Evolutionary conservation across 1,140 invertebrate genomes (phyloP).

Genomic region (Macrostomum lignano): DNA sequence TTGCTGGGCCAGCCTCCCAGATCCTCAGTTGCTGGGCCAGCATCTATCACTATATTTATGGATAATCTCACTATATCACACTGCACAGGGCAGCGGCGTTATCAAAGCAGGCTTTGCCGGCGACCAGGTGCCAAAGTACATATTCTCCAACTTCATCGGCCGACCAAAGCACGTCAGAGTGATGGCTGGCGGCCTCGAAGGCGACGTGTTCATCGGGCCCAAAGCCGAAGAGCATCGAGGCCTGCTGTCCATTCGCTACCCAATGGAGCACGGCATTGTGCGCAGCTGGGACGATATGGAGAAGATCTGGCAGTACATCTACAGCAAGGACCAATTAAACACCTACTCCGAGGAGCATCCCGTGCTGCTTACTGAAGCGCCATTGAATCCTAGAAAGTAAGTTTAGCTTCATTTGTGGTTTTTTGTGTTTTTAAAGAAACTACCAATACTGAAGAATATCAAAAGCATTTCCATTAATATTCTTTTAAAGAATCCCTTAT

Average conservation of each 20-base stretch:
- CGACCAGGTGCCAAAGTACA: constrained; percentile 91
- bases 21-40: no score
- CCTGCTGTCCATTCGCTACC: constrained; percentile 69
- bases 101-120: constrained; percentile 98
- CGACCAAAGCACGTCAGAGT: constrained; percentile 84
- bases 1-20: no score
- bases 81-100: constrained; percentile 89
- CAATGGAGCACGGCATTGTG: constrained; percentile 98
- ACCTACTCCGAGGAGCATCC: constrained; percentile 96
- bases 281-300: constrained; percentile 99
- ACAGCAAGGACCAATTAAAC: constrained; percentile 61
- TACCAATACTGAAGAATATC: no score
- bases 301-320: constrained; percentile 91
- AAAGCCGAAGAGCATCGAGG: constrained; percentile 55
- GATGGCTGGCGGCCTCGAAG: constrained; percentile 92
- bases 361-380: constrained; percentile 82
- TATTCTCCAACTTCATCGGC: constrained; percentile 94
- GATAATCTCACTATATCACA: no score
- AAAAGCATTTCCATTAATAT: no score
- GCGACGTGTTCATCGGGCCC: constrained; percentile 53
- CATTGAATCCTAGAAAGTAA: constrained; percentile 75
- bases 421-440: no score
- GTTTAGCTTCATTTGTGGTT: constrained; percentile 95
- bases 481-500: no score
- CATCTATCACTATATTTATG: no score